Base-by-base conservation (phyloP, 2,113 vertebrate genomes). In the Leptobrachium ailaonicum region DNA sequence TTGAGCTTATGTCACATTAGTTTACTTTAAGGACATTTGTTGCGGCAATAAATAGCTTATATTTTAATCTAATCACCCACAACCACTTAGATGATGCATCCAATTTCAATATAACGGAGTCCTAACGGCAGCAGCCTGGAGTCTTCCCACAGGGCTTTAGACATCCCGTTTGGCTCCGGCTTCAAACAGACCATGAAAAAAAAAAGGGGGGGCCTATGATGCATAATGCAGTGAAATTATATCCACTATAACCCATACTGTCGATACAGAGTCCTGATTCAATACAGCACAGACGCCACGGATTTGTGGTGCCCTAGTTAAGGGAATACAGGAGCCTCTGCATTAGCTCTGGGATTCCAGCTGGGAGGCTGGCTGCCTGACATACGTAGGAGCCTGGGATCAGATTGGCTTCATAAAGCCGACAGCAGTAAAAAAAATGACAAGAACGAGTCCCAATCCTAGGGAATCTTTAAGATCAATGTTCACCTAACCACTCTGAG, bases 61-160 rank as follows among this genome's bases (percentile, higher is more conserved):
- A 79, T 73, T 73, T 66, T 14, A 56, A 79, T 47, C 45, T 54
- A 79, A 80, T 72, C 71, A 74, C 63, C 45, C 69, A 78, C 63
- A 78, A 78, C 76, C 12, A 78, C 54, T 45, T 67, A 47, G 20
- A 41, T 10, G 63, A 12, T 6, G 68, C 53, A 80, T 14, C 50
- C 20, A 73, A 45, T 80, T 40, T 20, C n/a, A 68, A 45, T 56
- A 71, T 53, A 9, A 73, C 71, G 67, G 20, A 45, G 60, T 14
- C 47, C 44, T 56, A 41, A 4, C n/a, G 8, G 40, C 73, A 62
- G 71, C 71, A 67, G 64, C 62, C 41, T 66, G 7, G 50, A 44
- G 62, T 45, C 70, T 79, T 79, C 77, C 70, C 63, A 80, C 71
- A 80, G 71, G 73, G 41, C 66, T 74, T 73, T 73, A 80, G 44